A percentile compares a stretch with the other conserved stretches of the same genome.
Evolutionary conservation across 2,888 invertebrate species (phyloP).

Genomic region (Beris chalybata): DNA sequence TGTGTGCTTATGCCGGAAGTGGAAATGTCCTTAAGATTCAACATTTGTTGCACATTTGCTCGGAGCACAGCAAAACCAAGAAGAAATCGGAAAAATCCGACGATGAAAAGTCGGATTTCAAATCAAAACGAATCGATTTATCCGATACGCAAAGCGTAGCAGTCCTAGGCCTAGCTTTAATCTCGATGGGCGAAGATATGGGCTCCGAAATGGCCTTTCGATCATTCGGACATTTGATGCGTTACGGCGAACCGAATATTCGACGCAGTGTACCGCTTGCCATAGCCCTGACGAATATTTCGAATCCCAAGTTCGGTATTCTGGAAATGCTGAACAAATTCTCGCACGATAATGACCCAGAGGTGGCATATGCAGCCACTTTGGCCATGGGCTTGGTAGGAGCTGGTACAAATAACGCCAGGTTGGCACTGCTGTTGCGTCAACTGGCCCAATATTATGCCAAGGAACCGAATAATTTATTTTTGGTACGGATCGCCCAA

Average conservation of each 20-base stretch:
- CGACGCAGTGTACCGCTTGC: slow-evolving; percentile 93
- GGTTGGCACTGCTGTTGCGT: slow-evolving; percentile 91
- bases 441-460: slow-evolving; percentile 94
- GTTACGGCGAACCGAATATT: slow-evolving; percentile 93
- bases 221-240: slow-evolving; percentile 84
- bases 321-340: slow-evolving; percentile 95
- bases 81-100: slow-evolving; percentile 14
- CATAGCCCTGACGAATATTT: slow-evolving; percentile 88
- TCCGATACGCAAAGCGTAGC: slow-evolving; percentile 89
- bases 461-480: slow-evolving; percentile 90
- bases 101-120: slow-evolving; percentile 7
- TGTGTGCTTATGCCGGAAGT: slow-evolving; percentile 95
- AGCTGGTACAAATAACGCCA: slow-evolving; percentile 77
- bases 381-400: slow-evolving; percentile 95
- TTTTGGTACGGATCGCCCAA: slow-evolving; percentile 93
- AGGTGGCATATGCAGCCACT: slow-evolving; percentile 94
- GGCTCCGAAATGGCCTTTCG: slow-evolving; percentile 94
- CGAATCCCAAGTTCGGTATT: slow-evolving; percentile 90
- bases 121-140: slow-evolving; percentile 58
- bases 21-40: slow-evolving; percentile 96
- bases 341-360: slow-evolving; percentile 92
- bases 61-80: slow-evolving; percentile 83
- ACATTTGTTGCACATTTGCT: slow-evolving; percentile 89
- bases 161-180: slow-evolving; percentile 91
- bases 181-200: slow-evolving; percentile 95